Conservation (phyloP, 2,888 invertebrate genomes). For the Cephus nigrinus region DNA sequence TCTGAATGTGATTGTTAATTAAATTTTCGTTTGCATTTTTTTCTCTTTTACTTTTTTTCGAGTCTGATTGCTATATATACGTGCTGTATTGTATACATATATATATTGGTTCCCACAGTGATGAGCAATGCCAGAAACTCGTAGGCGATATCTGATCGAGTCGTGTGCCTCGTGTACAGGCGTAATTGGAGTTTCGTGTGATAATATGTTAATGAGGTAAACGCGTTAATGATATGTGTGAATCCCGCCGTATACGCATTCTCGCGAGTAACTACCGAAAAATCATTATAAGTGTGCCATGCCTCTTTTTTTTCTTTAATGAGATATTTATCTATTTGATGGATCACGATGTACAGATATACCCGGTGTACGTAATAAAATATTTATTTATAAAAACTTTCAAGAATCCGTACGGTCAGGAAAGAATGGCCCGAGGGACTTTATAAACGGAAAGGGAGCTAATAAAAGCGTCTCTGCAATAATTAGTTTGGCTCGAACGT, state of each 20-base stretch:
- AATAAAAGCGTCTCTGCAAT: constrained; percentile 51
- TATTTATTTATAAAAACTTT: not conserved
- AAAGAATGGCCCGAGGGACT: not conserved
- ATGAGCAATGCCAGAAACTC: constrained; percentile 11
- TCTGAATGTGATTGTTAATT: not conserved
- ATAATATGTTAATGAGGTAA: constrained; percentile 58
- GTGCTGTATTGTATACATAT: not conserved
- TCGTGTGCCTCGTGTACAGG: constrained; percentile 46
- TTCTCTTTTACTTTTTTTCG: not conserved
- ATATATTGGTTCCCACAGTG: constrained; percentile 16
- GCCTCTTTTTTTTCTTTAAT: not conserved
- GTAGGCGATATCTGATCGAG: constrained; percentile 44
- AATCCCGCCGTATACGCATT: constrained; percentile 47
- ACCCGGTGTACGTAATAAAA: constrained; percentile 2
- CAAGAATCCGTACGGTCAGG: constrained; percentile 12
- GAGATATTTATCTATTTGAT: not conserved
- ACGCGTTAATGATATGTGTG: constrained; percentile 53
- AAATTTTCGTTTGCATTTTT: not conserved
- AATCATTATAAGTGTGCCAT: not conserved
- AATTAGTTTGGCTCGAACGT: constrained; percentile 51
- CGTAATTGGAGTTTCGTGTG: constrained; percentile 49
- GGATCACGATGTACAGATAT: not conserved
- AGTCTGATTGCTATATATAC: not conserved
- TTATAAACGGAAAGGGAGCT: constrained; percentile 11
- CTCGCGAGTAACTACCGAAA: constrained; percentile 38